Conservation (phyloP, 2,797 vertebrate genomes). For the Limosa lapponica region DNA sequence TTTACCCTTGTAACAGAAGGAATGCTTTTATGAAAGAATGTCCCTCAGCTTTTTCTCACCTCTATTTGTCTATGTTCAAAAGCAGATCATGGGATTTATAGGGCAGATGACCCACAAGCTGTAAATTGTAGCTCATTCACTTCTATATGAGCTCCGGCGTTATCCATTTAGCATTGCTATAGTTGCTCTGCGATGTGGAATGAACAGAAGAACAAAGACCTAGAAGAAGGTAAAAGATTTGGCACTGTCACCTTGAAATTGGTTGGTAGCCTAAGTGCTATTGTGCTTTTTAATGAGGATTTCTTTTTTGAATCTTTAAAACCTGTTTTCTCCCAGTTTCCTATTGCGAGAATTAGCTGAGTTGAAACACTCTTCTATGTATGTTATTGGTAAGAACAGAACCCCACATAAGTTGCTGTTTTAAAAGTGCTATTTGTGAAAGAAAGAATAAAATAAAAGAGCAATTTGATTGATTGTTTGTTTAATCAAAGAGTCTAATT, state of each 20-base stretch:
- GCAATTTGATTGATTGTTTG: conserved; percentile 61
- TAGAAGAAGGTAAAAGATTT: conserved; percentile 25
- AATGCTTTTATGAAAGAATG: rapidly evolving
- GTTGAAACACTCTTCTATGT: not conserved
- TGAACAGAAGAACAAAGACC: conserved; percentile 6
- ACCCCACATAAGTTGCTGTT: not conserved
- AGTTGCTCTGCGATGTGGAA: not conserved
- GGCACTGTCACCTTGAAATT: not conserved
- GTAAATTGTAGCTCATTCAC: not conserved
- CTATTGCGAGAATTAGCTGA: not conserved
- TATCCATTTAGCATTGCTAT: not conserved
- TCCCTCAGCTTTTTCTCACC: not conserved
- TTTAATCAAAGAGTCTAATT: conserved; percentile 59
- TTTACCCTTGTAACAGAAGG: not conserved
- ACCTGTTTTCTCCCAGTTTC: not conserved
- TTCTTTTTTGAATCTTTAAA: not conserved
- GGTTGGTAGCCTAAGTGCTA: not conserved
- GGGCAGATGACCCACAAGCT: not conserved
- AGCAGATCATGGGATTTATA: not conserved
- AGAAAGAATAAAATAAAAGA: conserved; percentile 43
- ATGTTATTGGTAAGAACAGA: not conserved
- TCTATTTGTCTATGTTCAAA: not conserved
- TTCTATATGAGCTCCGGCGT: not conserved
- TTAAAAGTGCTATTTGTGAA: not conserved
- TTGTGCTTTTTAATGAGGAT: conserved; percentile 5